Conservation (phyloP, 2,888 invertebrate species). For the Harmothoe impar region DNA sequence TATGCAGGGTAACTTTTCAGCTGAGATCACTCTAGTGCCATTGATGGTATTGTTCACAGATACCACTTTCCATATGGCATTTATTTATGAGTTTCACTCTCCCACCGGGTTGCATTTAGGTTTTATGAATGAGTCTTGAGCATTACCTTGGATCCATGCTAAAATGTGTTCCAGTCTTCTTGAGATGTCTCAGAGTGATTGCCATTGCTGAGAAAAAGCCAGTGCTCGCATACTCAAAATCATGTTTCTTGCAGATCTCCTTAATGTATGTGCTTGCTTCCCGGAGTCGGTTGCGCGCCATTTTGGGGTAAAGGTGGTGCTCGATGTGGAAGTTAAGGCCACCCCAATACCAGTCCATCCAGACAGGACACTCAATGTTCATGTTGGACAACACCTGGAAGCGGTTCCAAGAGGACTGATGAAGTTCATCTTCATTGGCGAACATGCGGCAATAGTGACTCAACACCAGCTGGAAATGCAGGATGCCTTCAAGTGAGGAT, state of each 20-base stretch:
- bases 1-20: too few relatives aligned
- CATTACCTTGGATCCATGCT: constrained; percentile 58
- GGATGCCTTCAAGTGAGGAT: constrained; percentile 65
- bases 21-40: too few relatives aligned
- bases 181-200: constrained; percentile 67
- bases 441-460: constrained; percentile 69
- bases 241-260: constrained; percentile 66
- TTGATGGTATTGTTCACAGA: too few relatives aligned
- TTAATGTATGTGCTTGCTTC: constrained; percentile 64
- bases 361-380: constrained; percentile 65
- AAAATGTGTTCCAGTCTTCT: constrained; percentile 63
- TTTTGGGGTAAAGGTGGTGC: constrained; percentile 68
- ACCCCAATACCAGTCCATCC: constrained; percentile 70
- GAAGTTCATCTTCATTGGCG: constrained; percentile 57
- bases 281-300: constrained; percentile 65
- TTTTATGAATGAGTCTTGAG: too few relatives aligned
- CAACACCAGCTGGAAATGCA: constrained; percentile 69
- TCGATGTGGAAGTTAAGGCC: constrained; percentile 70
- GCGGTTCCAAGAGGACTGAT: constrained; percentile 64
- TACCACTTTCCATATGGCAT: too few relatives aligned
- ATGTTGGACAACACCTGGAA: constrained; percentile 68
- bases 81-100: too few relatives aligned
- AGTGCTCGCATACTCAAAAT: constrained; percentile 68
- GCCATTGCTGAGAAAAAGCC: constrained; percentile 63
- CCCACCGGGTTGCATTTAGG: too few relatives aligned